Percentiles rank a stretch among this genome's conserved stretches.
Evolutionary conservation across 2,888 invertebrate species (phyloP).

Genomic region (Dascillus cervinus): DNA sequence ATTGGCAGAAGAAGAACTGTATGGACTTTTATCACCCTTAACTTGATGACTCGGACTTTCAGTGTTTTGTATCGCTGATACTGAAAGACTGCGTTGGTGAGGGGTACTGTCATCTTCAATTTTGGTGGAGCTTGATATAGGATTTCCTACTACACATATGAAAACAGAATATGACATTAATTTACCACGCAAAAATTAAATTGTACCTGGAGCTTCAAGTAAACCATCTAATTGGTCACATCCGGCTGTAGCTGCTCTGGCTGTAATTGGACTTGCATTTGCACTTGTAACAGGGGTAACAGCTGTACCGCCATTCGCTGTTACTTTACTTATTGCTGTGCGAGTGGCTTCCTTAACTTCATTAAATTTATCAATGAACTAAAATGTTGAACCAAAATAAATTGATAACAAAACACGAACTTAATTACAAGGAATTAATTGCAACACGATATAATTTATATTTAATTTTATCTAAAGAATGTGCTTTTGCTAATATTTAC

Average conservation of each 20-base stretch:
- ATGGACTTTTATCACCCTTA: constrained; percentile 35
- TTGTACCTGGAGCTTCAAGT: constrained; percentile 42
- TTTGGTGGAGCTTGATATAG: constrained; percentile 25
- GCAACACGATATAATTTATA: too few relatives aligned
- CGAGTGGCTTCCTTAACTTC: constrained; percentile 95
- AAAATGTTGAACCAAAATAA: too few relatives aligned
- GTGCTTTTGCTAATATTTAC: too few relatives aligned
- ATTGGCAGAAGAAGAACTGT: constrained; percentile 18
- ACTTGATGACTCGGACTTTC: constrained; percentile 61
- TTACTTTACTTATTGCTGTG: constrained; percentile 57
- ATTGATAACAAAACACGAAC: too few relatives aligned
- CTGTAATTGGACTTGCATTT: constrained; percentile 78
- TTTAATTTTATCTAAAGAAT: too few relatives aligned
- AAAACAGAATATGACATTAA: constrained; percentile 1
- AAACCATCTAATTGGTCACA: constrained; percentile 42
- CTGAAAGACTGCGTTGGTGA: constrained; percentile 56
- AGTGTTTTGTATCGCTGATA: constrained; percentile 49
- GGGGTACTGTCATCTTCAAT: constrained; percentile 38
- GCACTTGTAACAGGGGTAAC: constrained; percentile 82
- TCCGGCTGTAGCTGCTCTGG: constrained; percentile 53
- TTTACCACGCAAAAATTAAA: neutral
- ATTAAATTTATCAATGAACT: constrained; percentile 98
- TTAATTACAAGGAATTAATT: too few relatives aligned
- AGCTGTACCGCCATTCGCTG: constrained; percentile 56
- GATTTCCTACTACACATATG: constrained; percentile 15